These are phyloP conservation scores for Agonopterix arenella DNA, from an alignment of 2,888 invertebrate genomes.

Conservation along the genomic window DNA sequence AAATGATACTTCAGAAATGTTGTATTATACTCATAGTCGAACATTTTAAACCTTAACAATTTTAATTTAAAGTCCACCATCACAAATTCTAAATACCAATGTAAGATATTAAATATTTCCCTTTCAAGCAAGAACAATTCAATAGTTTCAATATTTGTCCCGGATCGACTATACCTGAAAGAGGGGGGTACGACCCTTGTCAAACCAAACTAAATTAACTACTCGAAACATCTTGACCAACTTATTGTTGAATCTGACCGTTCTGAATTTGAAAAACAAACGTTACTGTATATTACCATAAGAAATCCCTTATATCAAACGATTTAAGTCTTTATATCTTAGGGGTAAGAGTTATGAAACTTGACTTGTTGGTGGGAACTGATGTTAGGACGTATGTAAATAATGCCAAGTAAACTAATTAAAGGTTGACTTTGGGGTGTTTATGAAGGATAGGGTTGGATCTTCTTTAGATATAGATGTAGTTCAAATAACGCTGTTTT, in stretches of 20 bases:
- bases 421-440: slow-evolving; percentile 7
- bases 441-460: slow-evolving; percentile 6
- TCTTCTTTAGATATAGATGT: slow-evolving; percentile 1
- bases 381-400: slow-evolving; percentile 32
- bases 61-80: too few species aligned
- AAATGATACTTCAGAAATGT: too few species aligned
- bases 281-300: slow-evolving; percentile 27
- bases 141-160: slow-evolving; percentile 57
- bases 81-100: background rate
- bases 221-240: slow-evolving; percentile 71
- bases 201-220: slow-evolving; percentile 73
- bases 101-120: slow-evolving; percentile 15
- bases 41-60: too few species aligned
- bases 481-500: too few species aligned
- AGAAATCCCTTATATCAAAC: too few species aligned
- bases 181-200: slow-evolving; percentile 63
- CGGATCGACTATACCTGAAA: slow-evolving; percentile 57
- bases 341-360: too few species aligned
- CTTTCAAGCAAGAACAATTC: slow-evolving; percentile 16
- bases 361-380: too few species aligned
- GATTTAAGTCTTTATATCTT: too few species aligned
- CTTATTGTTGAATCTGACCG: slow-evolving; percentile 44
- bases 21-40: too few species aligned
- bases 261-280: slow-evolving; percentile 65
- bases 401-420: slow-evolving; percentile 47